phyloP scores from a whole-genome alignment of 2,888 invertebrate genomes.

The Beris chalybata region DNA sequence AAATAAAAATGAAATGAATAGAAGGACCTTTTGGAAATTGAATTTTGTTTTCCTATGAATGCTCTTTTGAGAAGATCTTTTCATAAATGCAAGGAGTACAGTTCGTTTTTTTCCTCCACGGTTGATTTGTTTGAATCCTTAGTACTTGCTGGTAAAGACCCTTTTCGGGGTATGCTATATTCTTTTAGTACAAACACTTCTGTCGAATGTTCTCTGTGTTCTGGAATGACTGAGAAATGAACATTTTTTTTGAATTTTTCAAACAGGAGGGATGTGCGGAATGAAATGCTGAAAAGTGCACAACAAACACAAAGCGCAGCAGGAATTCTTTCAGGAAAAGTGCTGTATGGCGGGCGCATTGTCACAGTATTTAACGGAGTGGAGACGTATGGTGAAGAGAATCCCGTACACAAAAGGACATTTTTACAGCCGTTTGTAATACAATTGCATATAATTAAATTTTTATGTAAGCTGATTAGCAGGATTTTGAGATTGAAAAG shows the following conservation, averaged over 20 bases:
- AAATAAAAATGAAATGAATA: too few species aligned
- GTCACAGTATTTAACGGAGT: too few species aligned
- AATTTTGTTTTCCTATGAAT: slow-evolving; percentile 4
- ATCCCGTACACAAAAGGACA: background rate
- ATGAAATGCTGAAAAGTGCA: slow-evolving; percentile 19
- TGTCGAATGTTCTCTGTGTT: slow-evolving; percentile 5
- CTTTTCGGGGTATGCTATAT: slow-evolving; percentile 16
- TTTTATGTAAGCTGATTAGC: slow-evolving; percentile 4
- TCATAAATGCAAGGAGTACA: too few species aligned
- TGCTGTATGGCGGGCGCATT: background rate
- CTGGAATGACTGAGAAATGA: slow-evolving; percentile 11
- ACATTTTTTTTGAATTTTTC: slow-evolving; percentile 9
- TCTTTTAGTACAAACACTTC: slow-evolving; percentile 25
- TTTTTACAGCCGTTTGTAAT: background rate
- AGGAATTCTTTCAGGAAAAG: slow-evolving; percentile 9
- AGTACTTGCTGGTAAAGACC: slow-evolving; percentile 6
- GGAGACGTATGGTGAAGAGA: too few species aligned
- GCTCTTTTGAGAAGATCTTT: slow-evolving; percentile 2
- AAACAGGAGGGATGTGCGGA: background rate
- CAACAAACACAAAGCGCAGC: slow-evolving; percentile 26
- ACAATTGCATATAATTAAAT: slow-evolving; percentile 23
- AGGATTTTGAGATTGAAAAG: background rate
- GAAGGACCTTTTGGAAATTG: too few species aligned
- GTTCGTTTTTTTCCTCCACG: too few species aligned
- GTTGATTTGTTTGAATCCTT: too few species aligned